Base-by-base conservation (phyloP, 2,888 invertebrate genomes). In the Agrenia bidenticulata region DNA sequence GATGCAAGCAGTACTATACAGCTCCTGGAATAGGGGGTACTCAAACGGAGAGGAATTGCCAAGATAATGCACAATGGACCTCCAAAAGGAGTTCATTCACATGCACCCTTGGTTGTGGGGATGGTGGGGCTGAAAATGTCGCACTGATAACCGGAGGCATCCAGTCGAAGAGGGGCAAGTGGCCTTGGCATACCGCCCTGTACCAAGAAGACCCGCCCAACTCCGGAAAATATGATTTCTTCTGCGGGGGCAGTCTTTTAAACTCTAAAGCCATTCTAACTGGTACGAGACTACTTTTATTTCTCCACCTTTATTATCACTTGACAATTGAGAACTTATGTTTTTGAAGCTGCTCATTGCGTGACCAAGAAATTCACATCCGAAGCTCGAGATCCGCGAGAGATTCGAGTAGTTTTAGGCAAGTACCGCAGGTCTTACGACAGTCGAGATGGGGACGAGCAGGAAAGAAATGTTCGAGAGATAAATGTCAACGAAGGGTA, bases 401-500 rank as follows among this genome's bases (percentile, higher is more conserved):
- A 65, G n/a, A 54, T 63, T 13, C 65, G 67, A 32, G 51, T 72
- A 27, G 61, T 68, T 32, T 26, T 70, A 17, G 75, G 75, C 0
- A 73, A 73, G 45, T 68, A 68, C 56, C 66, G 70, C 54, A 61
- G 70, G 41, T 60, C 61, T 2, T 73, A 62, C 32, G 54, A 54
- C 13, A 41, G 37, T 37, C 55, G 56, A 39, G 69, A 66, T 2
- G 61, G 49, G 0, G 61, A 57, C 9, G 69, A 69, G 27, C 71
- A 72, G 56, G 42, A 57, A 32, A 37, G 61, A 21, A 23, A 41
- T 19, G 66, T 71, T 1, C 59, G 26, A 7, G 53, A 66, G 2
- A 62, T 73, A 26, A 65, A 56, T 19, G 80, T 87, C 7, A 92
- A 93, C 78, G 88, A 89, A 70, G 77, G 83, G 1, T 93, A 89